Base-by-base conservation (phyloP, 2,888 invertebrate genomes). In the Lysandra bellargus region DNA sequence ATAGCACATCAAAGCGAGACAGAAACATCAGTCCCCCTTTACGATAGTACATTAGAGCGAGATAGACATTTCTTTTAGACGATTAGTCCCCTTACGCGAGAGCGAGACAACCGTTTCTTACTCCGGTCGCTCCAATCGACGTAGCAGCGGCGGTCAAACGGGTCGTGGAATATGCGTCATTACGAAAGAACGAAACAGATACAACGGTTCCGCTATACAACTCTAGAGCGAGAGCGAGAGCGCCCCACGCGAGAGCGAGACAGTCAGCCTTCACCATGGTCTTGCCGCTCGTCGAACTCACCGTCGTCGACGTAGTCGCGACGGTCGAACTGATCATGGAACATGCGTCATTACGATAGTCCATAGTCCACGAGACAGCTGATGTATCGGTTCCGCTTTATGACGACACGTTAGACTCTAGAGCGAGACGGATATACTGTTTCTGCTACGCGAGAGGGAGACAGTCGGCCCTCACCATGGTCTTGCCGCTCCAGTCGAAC, bases 401-500 rank as follows among this genome's bases (percentile, higher is more conserved):
- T 37, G 37, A 37, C 37, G 37, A 40, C 6, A 40, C 40, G 7
- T 37, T 37, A 37, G 37, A 44, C 6, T 6, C 9, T 7, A 44
- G 9, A 44, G 30, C 0, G 73, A 37, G 57, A 61, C 61, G 64
- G 64, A 44, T 78, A 64, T 78, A 49, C 33, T 5, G 12, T 5
- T n/a, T 4, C n/a, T 3, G 2, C 40, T 57, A 49, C 49, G 49
- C 9, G 9, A 9, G 73, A 33, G 57, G n/a, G n/a, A 12, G 74
- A 75, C 79, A 79, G 30, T 74, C 64, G 75, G 75, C 53, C 23
- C 40, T 30, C 72, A 96, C 96, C 96, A 96, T 96, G 81, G 96
- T 96, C 93, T 98, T 98, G 93, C 98, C 98, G 93, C 98, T 98
- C 98, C 98, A 98, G 95, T 98, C 98, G 94, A 98, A 98, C 91